phyloP scores from a whole-genome alignment of 2,797 vertebrate genomes.

The Enteromius argenteus region DNA sequence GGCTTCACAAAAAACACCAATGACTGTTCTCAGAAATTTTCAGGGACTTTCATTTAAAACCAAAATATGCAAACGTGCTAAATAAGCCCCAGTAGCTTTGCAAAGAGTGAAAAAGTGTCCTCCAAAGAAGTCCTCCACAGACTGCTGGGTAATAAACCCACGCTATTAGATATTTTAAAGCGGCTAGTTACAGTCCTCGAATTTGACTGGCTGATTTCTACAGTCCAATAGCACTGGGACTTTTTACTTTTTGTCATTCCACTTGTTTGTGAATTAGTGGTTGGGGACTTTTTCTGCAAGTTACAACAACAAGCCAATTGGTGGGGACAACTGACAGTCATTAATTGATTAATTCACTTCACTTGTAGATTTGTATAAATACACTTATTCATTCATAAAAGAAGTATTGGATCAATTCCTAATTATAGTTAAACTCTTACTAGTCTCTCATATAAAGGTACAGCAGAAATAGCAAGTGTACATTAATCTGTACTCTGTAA shows the following conservation, averaged over 20 bases:
- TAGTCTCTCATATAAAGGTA: neutral
- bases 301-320: neutral
- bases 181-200: neutral
- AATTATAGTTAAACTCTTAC: neutral
- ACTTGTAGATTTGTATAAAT: neutral
- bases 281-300: neutral
- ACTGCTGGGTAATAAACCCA: slow-evolving; percentile 20
- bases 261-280: neutral
- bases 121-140: slow-evolving; percentile 17
- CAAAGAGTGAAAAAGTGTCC: slow-evolving; percentile 10
- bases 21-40: slow-evolving; percentile 49
- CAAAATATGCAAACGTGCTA: slow-evolving; percentile 33
- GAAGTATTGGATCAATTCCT: neutral
- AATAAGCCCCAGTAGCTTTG: neutral
- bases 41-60: slow-evolving; percentile 18
- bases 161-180: slow-evolving; percentile 48
- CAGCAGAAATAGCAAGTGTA: neutral
- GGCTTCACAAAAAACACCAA: slow-evolving; percentile 47
- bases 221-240: neutral
- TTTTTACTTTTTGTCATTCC: neutral
- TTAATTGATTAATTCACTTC: neutral
- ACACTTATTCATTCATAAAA: neutral
- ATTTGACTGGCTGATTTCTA: slow-evolving; percentile 19
- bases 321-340: neutral
- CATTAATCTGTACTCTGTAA: neutral